A percentile compares a stretch with the other conserved stretches of the same genome.
Evolutionary conservation across 2,888 invertebrate species (phyloP).

Genomic region (Gymnocheta viridis): DNA sequence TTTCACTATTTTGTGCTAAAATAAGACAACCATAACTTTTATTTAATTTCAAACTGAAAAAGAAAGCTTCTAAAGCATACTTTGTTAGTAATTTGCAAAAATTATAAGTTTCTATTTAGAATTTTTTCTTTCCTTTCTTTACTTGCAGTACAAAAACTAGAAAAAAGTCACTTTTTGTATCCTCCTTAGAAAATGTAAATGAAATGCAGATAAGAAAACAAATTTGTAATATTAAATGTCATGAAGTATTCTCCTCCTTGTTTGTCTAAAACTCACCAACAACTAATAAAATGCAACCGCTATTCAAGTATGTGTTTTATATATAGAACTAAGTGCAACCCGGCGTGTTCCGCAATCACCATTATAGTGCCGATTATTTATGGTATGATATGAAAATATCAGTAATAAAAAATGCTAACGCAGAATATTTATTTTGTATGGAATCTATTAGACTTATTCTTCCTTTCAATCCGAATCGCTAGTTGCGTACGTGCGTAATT

Average conservation of each 20-base stretch:
- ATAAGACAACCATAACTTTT: slow-evolving; percentile 32
- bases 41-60: slow-evolving; percentile 3
- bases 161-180: slow-evolving; percentile 14
- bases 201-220: slow-evolving; percentile 64
- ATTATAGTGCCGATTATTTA: too few species aligned
- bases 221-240: slow-evolving; percentile 64
- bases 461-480: too few species aligned
- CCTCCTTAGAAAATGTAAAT: slow-evolving; percentile 54
- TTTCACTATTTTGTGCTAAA: slow-evolving; percentile 13
- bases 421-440: not conserved
- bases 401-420: not conserved
- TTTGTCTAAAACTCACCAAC: slow-evolving; percentile 24
- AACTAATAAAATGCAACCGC: slow-evolving; percentile 33
- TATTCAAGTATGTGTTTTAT: slow-evolving; percentile 6
- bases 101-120: slow-evolving; percentile 6
- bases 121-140: slow-evolving; percentile 12
- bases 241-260: slow-evolving; percentile 38
- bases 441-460: too few species aligned
- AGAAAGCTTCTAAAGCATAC: not conserved
- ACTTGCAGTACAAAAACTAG: slow-evolving; percentile 15
- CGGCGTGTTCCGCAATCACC: not conserved
- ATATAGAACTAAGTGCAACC: not conserved
- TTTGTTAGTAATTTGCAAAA: slow-evolving; percentile 36
- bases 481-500: too few species aligned
- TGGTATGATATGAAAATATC: too few species aligned